Conservation (phyloP, 2,113 vertebrate genomes). For the Cynoglossus semilaevis region DNA sequence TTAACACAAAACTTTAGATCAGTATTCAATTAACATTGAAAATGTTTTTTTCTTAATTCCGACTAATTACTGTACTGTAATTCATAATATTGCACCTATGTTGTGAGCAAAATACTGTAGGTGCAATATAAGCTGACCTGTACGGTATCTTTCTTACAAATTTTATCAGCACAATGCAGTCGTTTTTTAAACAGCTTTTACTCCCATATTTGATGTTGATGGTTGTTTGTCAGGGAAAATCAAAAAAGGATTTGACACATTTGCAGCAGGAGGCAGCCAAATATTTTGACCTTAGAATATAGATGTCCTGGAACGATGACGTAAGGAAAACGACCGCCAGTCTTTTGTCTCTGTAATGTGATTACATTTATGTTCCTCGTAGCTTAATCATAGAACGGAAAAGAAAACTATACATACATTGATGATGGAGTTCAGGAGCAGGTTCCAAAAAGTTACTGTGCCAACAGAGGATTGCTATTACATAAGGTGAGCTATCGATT, state of each 20-base stretch:
- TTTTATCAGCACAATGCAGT: too few species aligned
- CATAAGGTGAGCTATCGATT: constrained; percentile 57
- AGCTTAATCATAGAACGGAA: constrained; percentile 18
- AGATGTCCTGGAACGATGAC: background rate
- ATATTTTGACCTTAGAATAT: constrained; percentile 5
- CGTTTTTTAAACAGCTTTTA: too few species aligned
- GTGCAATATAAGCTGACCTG: too few species aligned
- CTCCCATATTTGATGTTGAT: too few species aligned
- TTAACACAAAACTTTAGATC: too few species aligned
- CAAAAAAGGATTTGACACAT: constrained; percentile 22
- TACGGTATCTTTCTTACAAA: too few species aligned
- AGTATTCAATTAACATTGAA: too few species aligned
- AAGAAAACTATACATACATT: constrained; percentile 25
- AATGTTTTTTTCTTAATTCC: too few species aligned
- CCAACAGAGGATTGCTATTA: constrained; percentile 31
- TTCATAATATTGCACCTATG: too few species aligned
- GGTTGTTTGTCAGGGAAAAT: constrained; percentile 1
- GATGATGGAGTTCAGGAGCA: constrained; percentile 37
- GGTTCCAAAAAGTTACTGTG: constrained; percentile 28
- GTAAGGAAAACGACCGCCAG: constrained; percentile 5
- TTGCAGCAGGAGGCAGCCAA: constrained; percentile 30
- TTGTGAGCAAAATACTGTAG: too few species aligned
- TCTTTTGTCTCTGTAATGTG: constrained; percentile 21
- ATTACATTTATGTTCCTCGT: constrained; percentile 38
- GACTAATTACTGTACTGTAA: too few species aligned